Evolutionary conservation across 2,888 invertebrate species (phyloP).

Genomic region (Nesidiocoris tenuis): DNA sequence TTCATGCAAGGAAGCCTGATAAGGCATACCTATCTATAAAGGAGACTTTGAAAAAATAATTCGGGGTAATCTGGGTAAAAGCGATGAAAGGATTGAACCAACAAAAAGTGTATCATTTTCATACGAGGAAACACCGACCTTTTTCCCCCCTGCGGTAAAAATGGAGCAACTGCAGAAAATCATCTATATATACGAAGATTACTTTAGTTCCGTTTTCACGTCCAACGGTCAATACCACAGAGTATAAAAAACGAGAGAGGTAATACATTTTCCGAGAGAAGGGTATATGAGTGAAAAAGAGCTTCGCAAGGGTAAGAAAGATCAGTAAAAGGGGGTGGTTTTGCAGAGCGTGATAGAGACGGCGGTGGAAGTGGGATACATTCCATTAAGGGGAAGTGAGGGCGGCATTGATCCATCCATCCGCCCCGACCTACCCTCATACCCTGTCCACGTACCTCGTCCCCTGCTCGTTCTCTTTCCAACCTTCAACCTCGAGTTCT

Average conservation of each 20-base stretch:
- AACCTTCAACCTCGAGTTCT: neutral
- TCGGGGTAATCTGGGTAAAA: no score
- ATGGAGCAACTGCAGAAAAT: neutral
- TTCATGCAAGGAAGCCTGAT: no score
- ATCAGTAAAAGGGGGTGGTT: neutral
- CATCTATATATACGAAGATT: neutral
- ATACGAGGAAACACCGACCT: neutral
- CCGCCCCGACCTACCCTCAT: conserved; percentile 8
- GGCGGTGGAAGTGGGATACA: conserved; percentile 19
- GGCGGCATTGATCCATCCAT: conserved; percentile 29
- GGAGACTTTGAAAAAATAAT: no score
- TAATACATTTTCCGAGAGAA: conserved; percentile 31
- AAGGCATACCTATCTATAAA: no score
- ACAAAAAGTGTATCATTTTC: no score
- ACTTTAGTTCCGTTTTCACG: neutral
- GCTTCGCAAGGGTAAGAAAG: conserved; percentile 5
- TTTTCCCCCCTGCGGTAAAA: neutral
- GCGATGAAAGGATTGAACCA: no score
- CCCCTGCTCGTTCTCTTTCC: conserved; percentile 14
- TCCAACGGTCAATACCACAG: conserved; percentile 15
- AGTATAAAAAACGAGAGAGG: conserved; percentile 17
- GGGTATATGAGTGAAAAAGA: conserved; percentile 31
- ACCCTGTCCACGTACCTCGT: conserved; percentile 4
- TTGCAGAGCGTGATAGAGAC: neutral
- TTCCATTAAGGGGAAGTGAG: conserved; percentile 24